These are phyloP conservation scores for Pachypsylla venusta DNA, from an alignment of 1,140 invertebrate species.

Conservation along the genomic window DNA sequence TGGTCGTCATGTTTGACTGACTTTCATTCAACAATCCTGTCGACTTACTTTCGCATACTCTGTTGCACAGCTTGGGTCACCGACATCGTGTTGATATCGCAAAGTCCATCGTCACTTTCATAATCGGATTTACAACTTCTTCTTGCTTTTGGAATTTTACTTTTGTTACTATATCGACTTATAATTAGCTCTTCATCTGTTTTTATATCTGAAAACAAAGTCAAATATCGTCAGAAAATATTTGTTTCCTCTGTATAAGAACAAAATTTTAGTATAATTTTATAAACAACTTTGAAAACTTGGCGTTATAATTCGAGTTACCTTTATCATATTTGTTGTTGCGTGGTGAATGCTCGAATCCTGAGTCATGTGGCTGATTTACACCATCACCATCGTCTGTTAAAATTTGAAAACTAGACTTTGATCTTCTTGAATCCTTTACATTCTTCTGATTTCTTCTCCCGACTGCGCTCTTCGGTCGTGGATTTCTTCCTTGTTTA, in stretches of 20 bases:
- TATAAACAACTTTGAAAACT: no score
- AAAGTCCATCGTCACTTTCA: slow-evolving; percentile 16
- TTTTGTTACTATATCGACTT: slow-evolving; percentile 12
- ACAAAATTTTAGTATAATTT: no score
- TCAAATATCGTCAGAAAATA: slow-evolving; percentile 6
- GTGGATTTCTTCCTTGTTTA: slow-evolving; percentile 3
- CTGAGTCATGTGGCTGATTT: slow-evolving; percentile 19
- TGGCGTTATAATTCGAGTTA: no score
- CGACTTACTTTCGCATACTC: slow-evolving; percentile 33
- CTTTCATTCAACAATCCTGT: no score
- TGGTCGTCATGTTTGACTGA: no score
- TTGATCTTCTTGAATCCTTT: not conserved
- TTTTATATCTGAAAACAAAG: slow-evolving; percentile 6
- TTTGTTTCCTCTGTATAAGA: no score
- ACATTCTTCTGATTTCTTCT: not conserved
- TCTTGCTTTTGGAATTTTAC: slow-evolving; percentile 6
- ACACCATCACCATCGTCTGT: slow-evolving; percentile 5
- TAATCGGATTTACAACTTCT: not conserved
- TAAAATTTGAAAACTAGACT: slow-evolving; percentile 11
- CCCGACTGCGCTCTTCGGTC: slow-evolving; percentile 7
- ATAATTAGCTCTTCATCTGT: slow-evolving; percentile 12
- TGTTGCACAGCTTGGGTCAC: slow-evolving; percentile 35
- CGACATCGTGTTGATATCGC: slow-evolving; percentile 26
- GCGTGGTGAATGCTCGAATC: slow-evolving; percentile 22
- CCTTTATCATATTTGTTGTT: slow-evolving; percentile 9